These are phyloP conservation scores for Mimachlamys varia DNA, from an alignment of 2,888 invertebrate species.

Conservation along the genomic window DNA sequence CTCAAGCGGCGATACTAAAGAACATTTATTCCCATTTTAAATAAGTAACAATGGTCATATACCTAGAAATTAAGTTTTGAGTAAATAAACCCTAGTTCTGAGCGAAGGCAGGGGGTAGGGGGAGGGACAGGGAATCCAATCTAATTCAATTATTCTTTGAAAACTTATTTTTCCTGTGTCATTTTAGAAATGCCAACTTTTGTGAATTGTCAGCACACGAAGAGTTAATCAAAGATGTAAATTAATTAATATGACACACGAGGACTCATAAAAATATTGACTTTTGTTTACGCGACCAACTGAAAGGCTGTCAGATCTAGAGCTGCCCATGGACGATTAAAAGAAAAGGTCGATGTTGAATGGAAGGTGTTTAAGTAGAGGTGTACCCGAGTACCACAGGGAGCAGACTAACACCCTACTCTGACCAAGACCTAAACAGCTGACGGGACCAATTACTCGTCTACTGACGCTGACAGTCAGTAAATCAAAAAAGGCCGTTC, in stretches of 20 bases:
- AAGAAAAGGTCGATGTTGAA: no score
- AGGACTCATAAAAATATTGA: slow-evolving; percentile 8
- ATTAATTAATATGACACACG: neutral
- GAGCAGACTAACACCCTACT: no score
- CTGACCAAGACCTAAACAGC: neutral
- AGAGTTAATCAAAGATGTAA: neutral
- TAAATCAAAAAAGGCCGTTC: neutral
- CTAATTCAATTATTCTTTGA: neutral
- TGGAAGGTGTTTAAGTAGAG: neutral
- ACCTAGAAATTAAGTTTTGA: neutral
- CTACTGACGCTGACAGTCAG: neutral
- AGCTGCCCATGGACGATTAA: no score
- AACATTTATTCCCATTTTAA: no score
- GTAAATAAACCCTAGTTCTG: neutral
- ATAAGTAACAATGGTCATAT: no score
- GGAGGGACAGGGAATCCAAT: neutral
- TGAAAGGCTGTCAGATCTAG: neutral
- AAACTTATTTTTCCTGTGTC: neutral
- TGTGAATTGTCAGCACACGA: neutral
- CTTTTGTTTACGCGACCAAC: slow-evolving; percentile 8
- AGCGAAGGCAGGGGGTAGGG: neutral
- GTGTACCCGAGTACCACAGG: neutral
- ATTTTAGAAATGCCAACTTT: neutral
- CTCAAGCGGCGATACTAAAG: no score
- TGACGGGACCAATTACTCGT: neutral